Conservation (phyloP, 2,797 vertebrate genomes). For the Falco columbarius region DNA sequence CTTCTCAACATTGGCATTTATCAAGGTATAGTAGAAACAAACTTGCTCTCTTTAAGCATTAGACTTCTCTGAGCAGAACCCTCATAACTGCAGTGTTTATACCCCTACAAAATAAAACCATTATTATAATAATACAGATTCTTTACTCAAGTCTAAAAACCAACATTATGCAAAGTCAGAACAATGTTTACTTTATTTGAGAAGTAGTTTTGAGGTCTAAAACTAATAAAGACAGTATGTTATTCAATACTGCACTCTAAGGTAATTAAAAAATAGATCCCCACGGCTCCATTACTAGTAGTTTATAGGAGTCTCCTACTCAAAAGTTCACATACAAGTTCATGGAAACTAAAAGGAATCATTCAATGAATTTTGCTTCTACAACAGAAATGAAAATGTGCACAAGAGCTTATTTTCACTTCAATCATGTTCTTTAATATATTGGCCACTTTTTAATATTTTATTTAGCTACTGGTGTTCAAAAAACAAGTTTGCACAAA, state of each 20-base stretch:
- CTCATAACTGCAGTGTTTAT: conserved; percentile 6
- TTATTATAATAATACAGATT: not conserved
- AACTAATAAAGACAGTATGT: conserved; percentile 30
- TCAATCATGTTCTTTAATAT: not conserved
- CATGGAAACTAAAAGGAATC: not conserved
- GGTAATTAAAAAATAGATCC: conserved; percentile 50
- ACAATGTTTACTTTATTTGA: conserved; percentile 39
- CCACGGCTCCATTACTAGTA: not conserved
- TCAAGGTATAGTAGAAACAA: not conserved
- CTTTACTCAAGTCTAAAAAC: not conserved
- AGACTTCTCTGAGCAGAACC: not conserved
- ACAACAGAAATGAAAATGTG: not conserved
- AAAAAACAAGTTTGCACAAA: not conserved
- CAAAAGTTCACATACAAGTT: not conserved
- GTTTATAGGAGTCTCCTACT: conserved; percentile 1
- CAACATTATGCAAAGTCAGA: not conserved
- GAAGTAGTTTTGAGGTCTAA: conserved; percentile 11
- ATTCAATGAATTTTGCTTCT: not conserved
- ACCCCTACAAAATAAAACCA: conserved; percentile 18
- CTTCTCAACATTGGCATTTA: not conserved
- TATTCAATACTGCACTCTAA: conserved; percentile 29
- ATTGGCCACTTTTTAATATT: not conserved
- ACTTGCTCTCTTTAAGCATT: not conserved
- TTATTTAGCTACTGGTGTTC: not conserved
- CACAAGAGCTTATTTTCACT: not conserved